A percentile compares a stretch with the other conserved stretches of the same genome.
Evolutionary conservation across 1,140 invertebrate genomes (phyloP).

Genomic region (Drosophila melanogaster): DNA sequence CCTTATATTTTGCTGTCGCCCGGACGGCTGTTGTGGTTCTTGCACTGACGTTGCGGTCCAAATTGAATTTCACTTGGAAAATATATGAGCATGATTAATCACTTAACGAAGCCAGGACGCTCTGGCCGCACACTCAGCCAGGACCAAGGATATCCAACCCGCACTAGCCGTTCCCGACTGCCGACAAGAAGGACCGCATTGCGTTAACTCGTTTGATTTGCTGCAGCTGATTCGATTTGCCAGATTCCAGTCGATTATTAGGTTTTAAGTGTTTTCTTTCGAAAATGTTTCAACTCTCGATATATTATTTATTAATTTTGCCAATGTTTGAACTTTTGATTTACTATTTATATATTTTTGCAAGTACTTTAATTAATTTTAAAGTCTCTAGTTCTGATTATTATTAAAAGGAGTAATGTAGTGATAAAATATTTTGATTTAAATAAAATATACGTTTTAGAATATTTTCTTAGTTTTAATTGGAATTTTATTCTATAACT

Average conservation of each 20-base stretch:
- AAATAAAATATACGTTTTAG: neutral
- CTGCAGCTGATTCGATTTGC: conserved; percentile 33
- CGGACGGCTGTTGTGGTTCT: conserved; percentile 33
- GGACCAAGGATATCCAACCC: conserved; percentile 26
- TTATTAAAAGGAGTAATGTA: neutral
- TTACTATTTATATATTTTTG: too few species aligned
- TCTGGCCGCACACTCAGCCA: conserved; percentile 8
- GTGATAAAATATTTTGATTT: neutral
- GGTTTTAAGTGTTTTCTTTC: conserved; percentile 7
- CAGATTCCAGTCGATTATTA: conserved; percentile 13
- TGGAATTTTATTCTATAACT: too few species aligned
- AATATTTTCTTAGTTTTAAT: neutral
- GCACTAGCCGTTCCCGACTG: conserved; percentile 4
- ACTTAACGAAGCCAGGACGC: conserved; percentile 48
- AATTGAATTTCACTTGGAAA: conserved; percentile 76
- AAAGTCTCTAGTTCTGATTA: neutral
- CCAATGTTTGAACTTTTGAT: neutral
- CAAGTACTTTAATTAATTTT: neutral
- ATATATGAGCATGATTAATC: conserved; percentile 78
- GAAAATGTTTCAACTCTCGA: neutral
- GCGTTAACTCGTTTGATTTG: conserved; percentile 40
- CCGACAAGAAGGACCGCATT: conserved; percentile 5
- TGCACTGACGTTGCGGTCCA: conserved; percentile 60
- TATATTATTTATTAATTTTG: neutral
- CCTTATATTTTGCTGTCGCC: conserved; percentile 38